Evolutionary conservation across 2,888 invertebrate genomes (phyloP).

Genomic region (Steinernema scapterisci): DNA sequence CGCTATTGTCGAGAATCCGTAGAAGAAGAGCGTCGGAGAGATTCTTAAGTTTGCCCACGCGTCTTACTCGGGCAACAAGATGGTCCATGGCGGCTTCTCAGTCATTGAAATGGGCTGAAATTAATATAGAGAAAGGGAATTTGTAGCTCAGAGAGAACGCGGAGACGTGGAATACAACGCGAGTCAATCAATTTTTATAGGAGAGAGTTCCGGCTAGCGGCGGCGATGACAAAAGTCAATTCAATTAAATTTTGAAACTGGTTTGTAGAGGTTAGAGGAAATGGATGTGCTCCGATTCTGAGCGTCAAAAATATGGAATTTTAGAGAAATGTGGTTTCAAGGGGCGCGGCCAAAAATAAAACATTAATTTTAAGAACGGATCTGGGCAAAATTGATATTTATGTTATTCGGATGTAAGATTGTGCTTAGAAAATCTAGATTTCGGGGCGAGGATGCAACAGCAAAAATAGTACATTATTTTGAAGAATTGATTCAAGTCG

Average conservation of each 20-base stretch:
- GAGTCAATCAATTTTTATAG: neutral
- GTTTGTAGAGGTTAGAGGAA: neutral
- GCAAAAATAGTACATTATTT: no score
- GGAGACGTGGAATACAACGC: neutral
- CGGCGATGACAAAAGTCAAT: neutral
- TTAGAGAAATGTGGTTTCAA: no score
- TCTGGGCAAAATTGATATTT: no score
- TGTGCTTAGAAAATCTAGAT: no score
- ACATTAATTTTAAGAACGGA: no score
- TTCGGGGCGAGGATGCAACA: no score
- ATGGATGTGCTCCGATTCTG: no score
- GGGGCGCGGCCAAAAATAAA: no score
- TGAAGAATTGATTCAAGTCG: no score
- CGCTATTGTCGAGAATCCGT: constrained; percentile 54
- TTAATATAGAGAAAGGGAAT: neutral
- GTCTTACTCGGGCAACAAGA: constrained; percentile 51
- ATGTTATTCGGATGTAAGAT: no score
- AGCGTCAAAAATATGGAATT: no score
- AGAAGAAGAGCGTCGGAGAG: constrained; percentile 58
- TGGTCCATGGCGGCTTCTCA: constrained; percentile 48
- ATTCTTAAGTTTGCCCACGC: constrained; percentile 46
- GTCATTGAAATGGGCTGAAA: neutral
- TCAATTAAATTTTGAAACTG: neutral
- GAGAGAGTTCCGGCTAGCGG: no score
- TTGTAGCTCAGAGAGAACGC: neutral